Conservation (phyloP, 2,797 vertebrate genomes). For the Lacerta agilis region DNA sequence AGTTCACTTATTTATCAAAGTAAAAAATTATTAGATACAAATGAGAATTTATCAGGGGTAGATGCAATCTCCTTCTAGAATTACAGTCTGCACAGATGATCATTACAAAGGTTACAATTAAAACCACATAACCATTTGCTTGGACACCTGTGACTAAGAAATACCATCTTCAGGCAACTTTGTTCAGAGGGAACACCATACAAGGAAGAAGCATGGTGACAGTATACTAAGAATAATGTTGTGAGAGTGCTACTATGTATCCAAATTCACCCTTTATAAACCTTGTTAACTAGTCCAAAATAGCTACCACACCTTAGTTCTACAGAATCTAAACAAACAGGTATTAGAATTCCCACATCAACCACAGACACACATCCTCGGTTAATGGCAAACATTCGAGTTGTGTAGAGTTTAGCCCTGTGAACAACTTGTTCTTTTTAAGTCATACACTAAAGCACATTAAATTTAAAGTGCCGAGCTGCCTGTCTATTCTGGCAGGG, state of each 20-base stretch:
- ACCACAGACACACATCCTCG: too few species aligned
- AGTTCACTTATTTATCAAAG: neutral
- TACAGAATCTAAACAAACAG: neutral
- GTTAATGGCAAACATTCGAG: neutral
- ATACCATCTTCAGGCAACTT: neutral
- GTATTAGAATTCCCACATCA: neutral
- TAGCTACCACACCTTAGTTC: neutral
- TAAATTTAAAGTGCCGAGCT: too few species aligned
- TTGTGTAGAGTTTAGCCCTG: too few species aligned
- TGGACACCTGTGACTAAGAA: neutral
- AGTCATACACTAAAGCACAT: too few species aligned
- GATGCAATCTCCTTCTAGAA: neutral
- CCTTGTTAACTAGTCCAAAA: neutral
- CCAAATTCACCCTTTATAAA: neutral
- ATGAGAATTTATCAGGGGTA: neutral
- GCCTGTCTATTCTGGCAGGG: too few species aligned
- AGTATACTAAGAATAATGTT: neutral
- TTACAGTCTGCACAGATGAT: constrained; percentile 16
- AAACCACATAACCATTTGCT: neutral
- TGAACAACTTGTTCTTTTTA: too few species aligned
- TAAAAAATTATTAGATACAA: neutral
- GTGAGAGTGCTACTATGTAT: neutral
- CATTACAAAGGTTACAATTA: neutral
- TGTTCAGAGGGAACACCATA: neutral
- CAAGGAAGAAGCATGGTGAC: neutral